Evolutionary conservation across 2,888 invertebrate genomes (phyloP).

Genomic region (Eudemis profundana): DNA sequence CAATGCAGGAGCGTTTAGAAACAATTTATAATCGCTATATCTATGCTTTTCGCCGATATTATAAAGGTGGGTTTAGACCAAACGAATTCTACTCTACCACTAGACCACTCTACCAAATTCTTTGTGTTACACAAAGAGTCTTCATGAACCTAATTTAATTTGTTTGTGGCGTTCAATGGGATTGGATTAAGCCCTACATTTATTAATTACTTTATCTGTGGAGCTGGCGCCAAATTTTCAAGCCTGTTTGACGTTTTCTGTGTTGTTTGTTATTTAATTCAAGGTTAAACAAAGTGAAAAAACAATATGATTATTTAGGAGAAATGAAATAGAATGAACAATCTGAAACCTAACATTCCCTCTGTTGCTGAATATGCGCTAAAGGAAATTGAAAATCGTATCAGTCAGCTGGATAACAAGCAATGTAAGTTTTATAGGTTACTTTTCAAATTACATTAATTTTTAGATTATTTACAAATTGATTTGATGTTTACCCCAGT

Average conservation of each 20-base stretch:
- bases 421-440: slow-evolving; percentile 50
- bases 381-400: slow-evolving; percentile 56
- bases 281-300: too few relatives aligned
- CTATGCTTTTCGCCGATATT: too few relatives aligned
- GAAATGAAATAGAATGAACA: slow-evolving; percentile 10
- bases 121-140: too few relatives aligned
- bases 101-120: too few relatives aligned
- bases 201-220: slow-evolving; percentile 4
- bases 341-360: slow-evolving; percentile 52
- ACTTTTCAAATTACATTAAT: neutral
- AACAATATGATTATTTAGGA: too few relatives aligned
- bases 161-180: too few relatives aligned
- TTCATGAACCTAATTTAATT: too few relatives aligned
- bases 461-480: neutral
- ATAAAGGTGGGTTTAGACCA: too few relatives aligned
- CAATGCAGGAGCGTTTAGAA: slow-evolving; percentile 5
- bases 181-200: too few relatives aligned
- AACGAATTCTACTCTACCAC: too few relatives aligned
- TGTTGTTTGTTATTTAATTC: too few relatives aligned
- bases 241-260: neutral
- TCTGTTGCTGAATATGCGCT: slow-evolving; percentile 56
- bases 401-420: slow-evolving; percentile 52
- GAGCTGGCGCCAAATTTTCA: slow-evolving; percentile 5
- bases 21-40: too few relatives aligned
- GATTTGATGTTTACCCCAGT: slow-evolving; percentile 71